Conservation (phyloP, 1,140 invertebrate species). For the Rhysida immarginata region DNA sequence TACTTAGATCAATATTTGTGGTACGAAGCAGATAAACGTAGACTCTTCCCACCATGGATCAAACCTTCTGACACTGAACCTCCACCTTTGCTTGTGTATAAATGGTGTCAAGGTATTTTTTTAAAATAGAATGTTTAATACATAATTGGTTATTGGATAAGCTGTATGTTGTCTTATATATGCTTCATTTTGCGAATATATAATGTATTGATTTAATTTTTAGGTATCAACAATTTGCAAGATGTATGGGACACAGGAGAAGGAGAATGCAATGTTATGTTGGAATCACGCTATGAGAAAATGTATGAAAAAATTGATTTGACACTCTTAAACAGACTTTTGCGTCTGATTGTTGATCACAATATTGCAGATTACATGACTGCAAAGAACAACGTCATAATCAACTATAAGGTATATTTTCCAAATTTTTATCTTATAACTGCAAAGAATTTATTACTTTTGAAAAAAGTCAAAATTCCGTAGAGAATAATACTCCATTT, state of each 20-base stretch:
- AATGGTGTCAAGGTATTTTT: slow-evolving; percentile 90
- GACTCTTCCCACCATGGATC: slow-evolving; percentile 96
- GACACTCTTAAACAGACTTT: slow-evolving; percentile 84
- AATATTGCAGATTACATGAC: slow-evolving; percentile 99
- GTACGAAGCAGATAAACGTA: slow-evolving; percentile 97
- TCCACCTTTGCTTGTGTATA: slow-evolving; percentile 91
- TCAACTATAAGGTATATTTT: slow-evolving; percentile 76
- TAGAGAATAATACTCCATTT: no score
- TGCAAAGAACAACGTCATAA: slow-evolving; percentile 98
- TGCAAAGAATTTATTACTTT: neutral
- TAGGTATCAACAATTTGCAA: slow-evolving; percentile 87
- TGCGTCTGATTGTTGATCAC: slow-evolving; percentile 95
- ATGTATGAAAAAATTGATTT: slow-evolving; percentile 99
- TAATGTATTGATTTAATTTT: slow-evolving; percentile 12
- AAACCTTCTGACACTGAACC: slow-evolving; percentile 98
- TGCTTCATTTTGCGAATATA: no score
- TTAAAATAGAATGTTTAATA: no score
- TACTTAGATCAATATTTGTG: slow-evolving; percentile 99
- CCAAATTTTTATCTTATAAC: neutral
- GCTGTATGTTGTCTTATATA: no score
- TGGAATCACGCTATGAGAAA: slow-evolving; percentile 97
- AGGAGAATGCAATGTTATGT: slow-evolving; percentile 93
- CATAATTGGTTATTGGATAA: no score
- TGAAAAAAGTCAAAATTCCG: no score
- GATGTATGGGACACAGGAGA: slow-evolving; percentile 98